Evolutionary conservation across 2,113 vertebrate species (phyloP).

Genomic region (Engraulis encrasicolus): DNA sequence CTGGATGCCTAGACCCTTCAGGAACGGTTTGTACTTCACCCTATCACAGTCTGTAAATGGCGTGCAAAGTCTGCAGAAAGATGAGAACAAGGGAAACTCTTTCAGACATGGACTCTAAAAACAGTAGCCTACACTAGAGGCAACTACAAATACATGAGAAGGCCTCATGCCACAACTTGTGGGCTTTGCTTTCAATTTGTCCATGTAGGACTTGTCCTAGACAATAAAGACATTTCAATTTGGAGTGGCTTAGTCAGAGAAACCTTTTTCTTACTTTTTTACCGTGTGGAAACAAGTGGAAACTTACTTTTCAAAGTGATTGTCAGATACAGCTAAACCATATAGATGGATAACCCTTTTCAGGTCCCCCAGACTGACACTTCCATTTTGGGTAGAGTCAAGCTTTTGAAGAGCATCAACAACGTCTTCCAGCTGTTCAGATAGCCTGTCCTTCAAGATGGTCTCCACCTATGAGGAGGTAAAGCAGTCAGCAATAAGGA

Average conservation of each 20-base stretch:
- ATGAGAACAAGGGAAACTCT: background rate
- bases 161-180: too few species aligned
- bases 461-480: constrained; percentile 57
- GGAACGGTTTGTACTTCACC: constrained; percentile 69
- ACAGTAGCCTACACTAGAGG: background rate
- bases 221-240: too few species aligned
- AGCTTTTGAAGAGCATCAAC: constrained; percentile 47
- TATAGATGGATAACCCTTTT: constrained; percentile 59
- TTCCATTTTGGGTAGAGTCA: constrained; percentile 50
- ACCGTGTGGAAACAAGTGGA: background rate
- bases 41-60: constrained; percentile 61
- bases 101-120: background rate
- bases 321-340: constrained; percentile 63
- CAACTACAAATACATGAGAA: background rate
- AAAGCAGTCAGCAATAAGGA: background rate
- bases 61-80: constrained; percentile 63
- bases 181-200: too few species aligned
- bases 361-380: constrained; percentile 56
- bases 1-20: constrained; percentile 62
- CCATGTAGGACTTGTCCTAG: too few species aligned
- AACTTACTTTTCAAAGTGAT: constrained; percentile 65
- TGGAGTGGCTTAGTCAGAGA: too few species aligned
- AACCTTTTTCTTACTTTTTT: too few species aligned
- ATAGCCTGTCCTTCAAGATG: constrained; percentile 60
- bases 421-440: constrained; percentile 57